Conservation (phyloP, 2,888 invertebrate species). For the Heteropelma amictum region DNA sequence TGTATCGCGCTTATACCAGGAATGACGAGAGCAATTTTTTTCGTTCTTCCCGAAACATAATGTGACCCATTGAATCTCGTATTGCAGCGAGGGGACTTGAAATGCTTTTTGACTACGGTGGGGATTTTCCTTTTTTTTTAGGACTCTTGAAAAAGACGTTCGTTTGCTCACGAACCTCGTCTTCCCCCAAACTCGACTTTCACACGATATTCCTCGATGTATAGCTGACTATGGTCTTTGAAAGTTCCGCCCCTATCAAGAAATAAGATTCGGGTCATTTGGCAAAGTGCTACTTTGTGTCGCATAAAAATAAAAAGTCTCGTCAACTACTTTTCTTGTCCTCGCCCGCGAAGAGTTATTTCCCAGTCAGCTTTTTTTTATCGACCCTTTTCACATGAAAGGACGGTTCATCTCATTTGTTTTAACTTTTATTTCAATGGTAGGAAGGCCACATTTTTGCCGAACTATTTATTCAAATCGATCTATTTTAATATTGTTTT, state of each 20-base stretch:
- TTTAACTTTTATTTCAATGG: background rate
- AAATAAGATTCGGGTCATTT: slow-evolving; percentile 77
- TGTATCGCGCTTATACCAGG: no score
- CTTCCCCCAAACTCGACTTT: slow-evolving; percentile 54
- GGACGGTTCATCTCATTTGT: slow-evolving; percentile 16
- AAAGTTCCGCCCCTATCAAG: slow-evolving; percentile 55
- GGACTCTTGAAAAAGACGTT: slow-evolving; percentile 37
- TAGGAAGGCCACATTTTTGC: background rate
- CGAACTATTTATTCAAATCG: background rate
- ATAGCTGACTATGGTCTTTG: slow-evolving; percentile 11
- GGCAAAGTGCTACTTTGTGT: slow-evolving; percentile 78
- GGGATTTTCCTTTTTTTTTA: slow-evolving; percentile 43
- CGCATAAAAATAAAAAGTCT: slow-evolving; percentile 71
- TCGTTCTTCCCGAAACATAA: slow-evolving; percentile 60
- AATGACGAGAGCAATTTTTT: slow-evolving; percentile 46
- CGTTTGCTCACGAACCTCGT: slow-evolving; percentile 46
- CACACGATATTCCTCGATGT: slow-evolving; percentile 49
- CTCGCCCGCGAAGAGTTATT: slow-evolving; percentile 63
- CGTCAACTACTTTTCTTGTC: slow-evolving; percentile 62
- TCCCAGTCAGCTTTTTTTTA: slow-evolving; percentile 72
- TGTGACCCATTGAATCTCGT: slow-evolving; percentile 58
- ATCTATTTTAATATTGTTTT: no score
- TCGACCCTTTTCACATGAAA: slow-evolving; percentile 33
- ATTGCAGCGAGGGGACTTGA: slow-evolving; percentile 42
- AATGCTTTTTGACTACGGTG: slow-evolving; percentile 57